phyloP scores from a whole-genome alignment of 2,888 invertebrate species.

The Rhagium mordax region DNA sequence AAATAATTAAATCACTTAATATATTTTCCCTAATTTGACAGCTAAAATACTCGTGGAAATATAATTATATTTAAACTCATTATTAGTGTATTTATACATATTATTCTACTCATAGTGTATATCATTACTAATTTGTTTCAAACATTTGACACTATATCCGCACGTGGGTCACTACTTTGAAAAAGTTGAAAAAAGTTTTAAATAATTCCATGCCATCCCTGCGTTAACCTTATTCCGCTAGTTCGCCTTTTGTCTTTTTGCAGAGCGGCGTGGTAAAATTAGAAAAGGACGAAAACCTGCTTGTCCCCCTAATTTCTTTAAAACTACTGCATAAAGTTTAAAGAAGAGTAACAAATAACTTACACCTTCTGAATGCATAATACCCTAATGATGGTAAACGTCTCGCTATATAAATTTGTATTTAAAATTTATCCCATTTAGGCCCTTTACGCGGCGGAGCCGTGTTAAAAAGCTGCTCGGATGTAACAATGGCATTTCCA shows the following conservation, averaged over 20 bases:
- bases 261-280: not conserved
- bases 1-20: no score
- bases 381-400: constrained; percentile 40
- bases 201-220: not conserved
- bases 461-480: constrained; percentile 47
- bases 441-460: constrained; percentile 31
- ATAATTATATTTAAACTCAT: no score
- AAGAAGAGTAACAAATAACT: constrained; percentile 32
- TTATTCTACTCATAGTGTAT: no score
- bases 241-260: not conserved
- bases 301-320: constrained; percentile 21
- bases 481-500: constrained; percentile 47
- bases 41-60: no score
- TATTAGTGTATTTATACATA: no score
- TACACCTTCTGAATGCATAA: constrained; percentile 43
- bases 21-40: no score
- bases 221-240: not conserved
- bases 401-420: constrained; percentile 45
- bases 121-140: no score
- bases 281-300: constrained; percentile 7
- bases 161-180: not conserved
- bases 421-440: constrained; percentile 47
- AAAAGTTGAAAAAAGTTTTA: not conserved
- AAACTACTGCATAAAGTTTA: constrained; percentile 28
- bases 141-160: not conserved